Evolutionary conservation across 2,797 vertebrate genomes (phyloP).

Genomic region (Notolepis coatsorum): DNA sequence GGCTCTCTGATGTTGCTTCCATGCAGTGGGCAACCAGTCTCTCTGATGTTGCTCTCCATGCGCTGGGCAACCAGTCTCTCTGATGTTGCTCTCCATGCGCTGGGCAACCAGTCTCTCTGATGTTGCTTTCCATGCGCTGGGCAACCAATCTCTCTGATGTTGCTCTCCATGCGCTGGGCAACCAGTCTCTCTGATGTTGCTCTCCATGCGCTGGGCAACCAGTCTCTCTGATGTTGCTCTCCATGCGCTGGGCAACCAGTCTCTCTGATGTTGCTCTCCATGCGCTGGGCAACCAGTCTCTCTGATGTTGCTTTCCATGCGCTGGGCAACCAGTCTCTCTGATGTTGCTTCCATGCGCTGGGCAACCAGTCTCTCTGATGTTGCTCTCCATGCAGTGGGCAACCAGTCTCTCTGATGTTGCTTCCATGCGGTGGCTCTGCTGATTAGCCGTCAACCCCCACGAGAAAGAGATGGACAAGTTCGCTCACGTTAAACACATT

Average conservation of each 20-base stretch:
- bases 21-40: slow-evolving; percentile 66
- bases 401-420: slow-evolving; percentile 71
- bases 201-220: slow-evolving; percentile 70
- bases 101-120: slow-evolving; percentile 69
- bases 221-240: too few species aligned
- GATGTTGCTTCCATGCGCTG: slow-evolving; percentile 73
- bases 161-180: slow-evolving; percentile 68
- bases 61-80: too few species aligned
- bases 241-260: slow-evolving; percentile 67
- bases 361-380: too few species aligned
- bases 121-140: slow-evolving; percentile 71
- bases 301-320: too few species aligned
- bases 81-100: too few species aligned
- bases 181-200: slow-evolving; percentile 71
- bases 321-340: slow-evolving; percentile 66
- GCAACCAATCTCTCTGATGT: too few species aligned
- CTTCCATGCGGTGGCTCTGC: slow-evolving; percentile 68
- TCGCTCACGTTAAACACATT: slow-evolving; percentile 41
- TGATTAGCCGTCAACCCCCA: slow-evolving; percentile 68
- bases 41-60: slow-evolving; percentile 73
- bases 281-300: too few species aligned
- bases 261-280: slow-evolving; percentile 71
- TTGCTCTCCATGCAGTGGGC: slow-evolving; percentile 67
- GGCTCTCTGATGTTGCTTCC: too few species aligned
- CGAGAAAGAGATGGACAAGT: slow-evolving; percentile 64